Conservation (phyloP, 1,140 invertebrate genomes). For the Drosophila ironensis region DNA sequence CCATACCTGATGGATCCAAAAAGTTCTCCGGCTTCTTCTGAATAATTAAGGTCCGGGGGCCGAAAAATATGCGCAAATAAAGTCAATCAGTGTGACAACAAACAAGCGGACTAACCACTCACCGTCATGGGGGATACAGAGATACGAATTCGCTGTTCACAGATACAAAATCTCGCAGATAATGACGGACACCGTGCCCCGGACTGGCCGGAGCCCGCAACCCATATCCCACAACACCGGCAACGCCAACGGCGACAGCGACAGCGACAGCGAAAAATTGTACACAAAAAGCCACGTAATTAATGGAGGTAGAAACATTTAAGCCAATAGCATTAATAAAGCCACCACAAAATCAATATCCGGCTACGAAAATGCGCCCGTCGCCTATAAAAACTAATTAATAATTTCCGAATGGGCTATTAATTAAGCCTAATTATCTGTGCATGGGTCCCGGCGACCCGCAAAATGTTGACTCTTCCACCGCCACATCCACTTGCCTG, state of each 20-base stretch:
- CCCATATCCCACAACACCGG: constrained; percentile 22
- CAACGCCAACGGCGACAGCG: constrained; percentile 19
- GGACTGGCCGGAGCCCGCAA: constrained; percentile 1
- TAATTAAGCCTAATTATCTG: constrained; percentile 82
- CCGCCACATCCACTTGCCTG: neutral
- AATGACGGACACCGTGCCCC: constrained; percentile 23
- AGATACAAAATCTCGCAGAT: constrained; percentile 2
- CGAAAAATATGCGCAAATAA: constrained; percentile 75
- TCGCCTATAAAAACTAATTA: constrained; percentile 82
- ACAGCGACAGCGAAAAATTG: constrained; percentile 46
- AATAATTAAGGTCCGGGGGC: constrained; percentile 60
- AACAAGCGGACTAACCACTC: constrained; percentile 53
- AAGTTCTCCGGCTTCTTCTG: constrained; percentile 37
- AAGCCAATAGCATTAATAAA: constrained; percentile 82
- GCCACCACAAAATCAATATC: constrained; percentile 82
- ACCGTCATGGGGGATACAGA: neutral
- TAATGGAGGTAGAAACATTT: constrained; percentile 81
- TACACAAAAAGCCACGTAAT: constrained; percentile 80
- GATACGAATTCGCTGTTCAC: constrained; percentile 6
- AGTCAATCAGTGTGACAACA: constrained; percentile 76
- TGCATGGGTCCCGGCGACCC: constrained; percentile 71
- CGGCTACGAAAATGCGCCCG: constrained; percentile 81
- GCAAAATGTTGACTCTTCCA: constrained; percentile 64
- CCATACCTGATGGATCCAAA: neutral
- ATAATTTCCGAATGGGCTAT: constrained; percentile 82